phyloP scores from a whole-genome alignment of 2,888 invertebrate species.

The Zele albiditarsus region DNA sequence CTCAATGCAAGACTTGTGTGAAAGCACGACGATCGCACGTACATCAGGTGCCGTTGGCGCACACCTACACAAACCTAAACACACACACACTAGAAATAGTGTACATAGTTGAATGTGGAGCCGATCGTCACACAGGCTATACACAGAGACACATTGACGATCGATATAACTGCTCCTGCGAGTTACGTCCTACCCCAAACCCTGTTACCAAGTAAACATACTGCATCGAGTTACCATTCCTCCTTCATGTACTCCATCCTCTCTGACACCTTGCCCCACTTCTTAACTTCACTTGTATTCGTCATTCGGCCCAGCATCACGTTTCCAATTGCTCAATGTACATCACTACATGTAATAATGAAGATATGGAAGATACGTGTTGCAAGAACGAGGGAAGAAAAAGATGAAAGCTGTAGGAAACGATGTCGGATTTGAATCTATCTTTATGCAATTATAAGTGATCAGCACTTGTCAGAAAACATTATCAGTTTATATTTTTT shows the following conservation, averaged over 20 bases:
- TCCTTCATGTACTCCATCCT: background rate
- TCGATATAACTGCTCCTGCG: slow-evolving; percentile 72
- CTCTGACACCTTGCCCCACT: background rate
- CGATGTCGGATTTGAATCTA: too few relatives aligned
- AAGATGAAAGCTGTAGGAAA: too few relatives aligned
- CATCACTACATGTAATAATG: background rate
- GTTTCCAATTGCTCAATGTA: too few relatives aligned
- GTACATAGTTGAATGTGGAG: slow-evolving; percentile 11
- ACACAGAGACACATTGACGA: slow-evolving; percentile 54
- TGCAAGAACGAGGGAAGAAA: too few relatives aligned
- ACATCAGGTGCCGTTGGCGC: background rate
- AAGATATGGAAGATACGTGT: background rate
- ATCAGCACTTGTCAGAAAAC: too few relatives aligned
- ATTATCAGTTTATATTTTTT: too few relatives aligned
- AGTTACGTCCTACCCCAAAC: slow-evolving; percentile 59
- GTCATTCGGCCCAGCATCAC: background rate
- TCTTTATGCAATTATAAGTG: too few relatives aligned
- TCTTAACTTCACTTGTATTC: background rate
- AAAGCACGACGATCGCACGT: background rate
- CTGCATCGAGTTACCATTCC: slow-evolving; percentile 32
- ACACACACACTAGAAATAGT: background rate
- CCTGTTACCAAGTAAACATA: slow-evolving; percentile 52
- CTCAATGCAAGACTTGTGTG: background rate
- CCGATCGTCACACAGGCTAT: slow-evolving; percentile 53
- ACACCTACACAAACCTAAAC: background rate